phyloP scores from a whole-genome alignment of 1,140 invertebrate genomes.

The Seison nebaliae region DNA sequence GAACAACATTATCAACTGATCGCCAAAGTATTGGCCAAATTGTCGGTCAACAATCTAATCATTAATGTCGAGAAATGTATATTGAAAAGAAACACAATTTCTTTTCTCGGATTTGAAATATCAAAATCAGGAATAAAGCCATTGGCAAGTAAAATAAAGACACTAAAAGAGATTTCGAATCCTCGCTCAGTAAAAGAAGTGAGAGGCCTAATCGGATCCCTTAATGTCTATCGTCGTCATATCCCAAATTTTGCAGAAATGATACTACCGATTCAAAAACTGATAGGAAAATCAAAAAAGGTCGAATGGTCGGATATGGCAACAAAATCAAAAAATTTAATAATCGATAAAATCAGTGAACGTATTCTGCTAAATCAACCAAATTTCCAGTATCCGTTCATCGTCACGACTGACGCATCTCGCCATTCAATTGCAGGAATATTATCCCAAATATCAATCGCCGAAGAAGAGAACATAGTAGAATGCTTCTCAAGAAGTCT shows the following conservation, averaged over 20 bases:
- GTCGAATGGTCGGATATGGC: neutral
- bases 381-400: neutral
- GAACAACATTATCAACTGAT: neutral
- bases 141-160: neutral
- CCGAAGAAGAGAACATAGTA: no score
- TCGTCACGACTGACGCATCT: conserved; percentile 11
- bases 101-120: neutral
- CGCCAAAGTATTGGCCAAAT: neutral
- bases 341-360: neutral
- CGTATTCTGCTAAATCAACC: conserved; percentile 1
- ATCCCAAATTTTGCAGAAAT: neutral
- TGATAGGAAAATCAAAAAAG: neutral
- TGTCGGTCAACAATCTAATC: neutral
- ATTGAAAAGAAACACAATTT: neutral
- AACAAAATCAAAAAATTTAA: conserved; percentile 1
- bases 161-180: neutral
- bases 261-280: neutral
- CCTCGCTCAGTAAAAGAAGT: neutral
- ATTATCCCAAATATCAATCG: no score
- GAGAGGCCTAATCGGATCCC: neutral
- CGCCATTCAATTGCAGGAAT: no score
- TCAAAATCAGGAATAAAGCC: neutral
- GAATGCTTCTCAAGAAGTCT: no score
- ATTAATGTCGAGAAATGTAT: neutral
- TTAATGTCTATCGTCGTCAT: neutral